These are phyloP conservation scores for Eulemur rubriventer DNA, from an alignment of 2,797 vertebrate genomes.

Conservation along the genomic window DNA sequence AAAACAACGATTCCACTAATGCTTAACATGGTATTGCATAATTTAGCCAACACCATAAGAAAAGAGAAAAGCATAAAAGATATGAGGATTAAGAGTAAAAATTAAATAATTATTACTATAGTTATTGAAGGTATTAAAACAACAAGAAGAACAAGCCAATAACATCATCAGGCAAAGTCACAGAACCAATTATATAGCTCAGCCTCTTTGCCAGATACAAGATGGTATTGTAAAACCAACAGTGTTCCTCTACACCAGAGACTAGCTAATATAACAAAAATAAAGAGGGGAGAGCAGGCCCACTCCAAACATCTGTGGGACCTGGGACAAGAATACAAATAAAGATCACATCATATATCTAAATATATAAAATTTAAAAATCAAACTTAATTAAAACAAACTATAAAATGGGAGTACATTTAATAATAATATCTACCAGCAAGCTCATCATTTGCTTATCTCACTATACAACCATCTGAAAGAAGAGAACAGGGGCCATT, in stretches of 20 bases:
- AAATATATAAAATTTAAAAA: slow-evolving; percentile 15
- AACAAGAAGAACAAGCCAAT: not conserved
- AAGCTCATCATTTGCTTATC: not conserved
- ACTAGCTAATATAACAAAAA: not conserved
- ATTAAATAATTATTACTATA: not conserved
- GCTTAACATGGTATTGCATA: not conserved
- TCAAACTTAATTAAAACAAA: not conserved
- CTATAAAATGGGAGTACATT: not conserved
- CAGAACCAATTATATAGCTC: not conserved
- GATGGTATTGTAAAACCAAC: not conserved
- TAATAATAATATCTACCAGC: not conserved
- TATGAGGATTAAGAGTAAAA: not conserved
- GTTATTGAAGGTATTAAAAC: not conserved
- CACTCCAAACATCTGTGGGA: not conserved
- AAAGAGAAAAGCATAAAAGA: not conserved
- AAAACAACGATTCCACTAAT: not conserved
- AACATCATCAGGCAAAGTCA: not conserved
- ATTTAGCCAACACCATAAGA: not conserved
- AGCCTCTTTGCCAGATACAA: not conserved
- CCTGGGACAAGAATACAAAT: not conserved
- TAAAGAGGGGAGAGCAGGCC: not conserved
- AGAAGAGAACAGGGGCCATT: not conserved
- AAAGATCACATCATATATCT: not conserved
- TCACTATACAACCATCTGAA: not conserved
- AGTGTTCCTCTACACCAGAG: not conserved